phyloP scores from a whole-genome alignment of 2,113 vertebrate species.

The Rissa tridactyla region DNA sequence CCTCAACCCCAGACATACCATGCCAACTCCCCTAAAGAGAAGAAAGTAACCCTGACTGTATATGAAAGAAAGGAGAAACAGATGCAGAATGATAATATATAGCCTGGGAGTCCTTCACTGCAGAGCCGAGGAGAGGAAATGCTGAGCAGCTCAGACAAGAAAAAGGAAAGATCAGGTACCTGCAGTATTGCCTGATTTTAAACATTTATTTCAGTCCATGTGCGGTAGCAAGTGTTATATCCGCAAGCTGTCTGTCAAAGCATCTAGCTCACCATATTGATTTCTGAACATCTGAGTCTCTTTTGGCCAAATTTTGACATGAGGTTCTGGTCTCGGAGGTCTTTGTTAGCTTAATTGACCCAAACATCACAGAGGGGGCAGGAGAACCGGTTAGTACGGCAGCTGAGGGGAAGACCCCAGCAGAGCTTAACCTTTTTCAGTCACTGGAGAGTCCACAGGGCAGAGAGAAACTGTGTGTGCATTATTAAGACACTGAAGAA shows the following conservation, averaged over 20 bases:
- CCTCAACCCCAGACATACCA: neutral
- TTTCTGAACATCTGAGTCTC: neutral
- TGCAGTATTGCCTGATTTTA: neutral
- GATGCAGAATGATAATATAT: neutral
- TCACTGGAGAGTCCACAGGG: neutral
- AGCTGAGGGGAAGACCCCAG: neutral
- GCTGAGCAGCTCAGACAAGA: neutral
- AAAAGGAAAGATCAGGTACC: neutral
- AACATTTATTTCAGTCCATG: neutral
- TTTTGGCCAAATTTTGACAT: neutral
- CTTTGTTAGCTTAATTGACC: neutral
- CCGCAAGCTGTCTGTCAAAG: neutral
- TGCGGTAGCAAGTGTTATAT: neutral
- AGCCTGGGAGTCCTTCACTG: neutral
- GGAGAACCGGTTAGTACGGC: neutral
- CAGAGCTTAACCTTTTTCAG: neutral
- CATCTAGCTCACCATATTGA: neutral
- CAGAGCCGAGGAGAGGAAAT: neutral
- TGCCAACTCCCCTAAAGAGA: neutral
- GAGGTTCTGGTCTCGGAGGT: neutral
- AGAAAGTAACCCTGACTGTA: neutral
- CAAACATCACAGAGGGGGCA: neutral
- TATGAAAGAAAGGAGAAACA: neutral
- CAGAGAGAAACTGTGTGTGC: neutral
- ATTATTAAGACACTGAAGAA: neutral